Evolutionary conservation across 1,140 invertebrate species (phyloP), one percentile per base, ranked within the genome.

Genomic region (Coenobita brevimanus): DNA sequence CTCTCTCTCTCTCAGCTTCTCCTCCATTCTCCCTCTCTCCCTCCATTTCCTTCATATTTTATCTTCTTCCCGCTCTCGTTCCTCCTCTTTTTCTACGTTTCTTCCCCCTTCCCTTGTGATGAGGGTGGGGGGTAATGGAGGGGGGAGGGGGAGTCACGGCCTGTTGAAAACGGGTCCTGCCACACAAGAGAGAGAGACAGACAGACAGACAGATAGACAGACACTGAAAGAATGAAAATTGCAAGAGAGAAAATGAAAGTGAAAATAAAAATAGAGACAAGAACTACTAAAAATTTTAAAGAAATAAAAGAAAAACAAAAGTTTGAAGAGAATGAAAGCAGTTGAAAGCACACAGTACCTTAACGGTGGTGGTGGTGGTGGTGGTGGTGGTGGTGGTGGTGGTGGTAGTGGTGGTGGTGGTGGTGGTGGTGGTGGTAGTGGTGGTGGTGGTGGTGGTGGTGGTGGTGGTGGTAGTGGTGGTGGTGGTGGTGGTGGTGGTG

Each of bases 401-500:
- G 64, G 24, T 69, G 64, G 8, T 69, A 33, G 64, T 33, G 6
- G 64, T 33, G 64, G 24, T 33, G 24, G 8, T 33, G 64, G 64
- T 33, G 64, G 24, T 69, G 64, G 24, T 69, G 64, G 24, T 69
- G 64, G 64, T 33, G 64, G 64, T 69, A 1, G 67, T 69, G 67
- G 67, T 69, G 67, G 67, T 33, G 64, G 64, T 8, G 64, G 64
- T 33, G 24, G 64, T n/a, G 54, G 54, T n/a, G 54, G 54, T 57
- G 54, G 54, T 57, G 54, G 54, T 57, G 54, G 54, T n/a, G 54
- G 54, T n/a, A n/a, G 54, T n/a, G 54, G 54, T n/a, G 54, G 54
- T 33, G 64, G 24, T 69, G 64, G 64, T 69, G 24, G 64, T 69
- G 24, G 54, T n/a, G 54, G 54, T n/a, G 54, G 54, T n/a, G 54